phyloP scores from a whole-genome alignment of 1,140 invertebrate species.

The Temnothorax nylanderi region DNA sequence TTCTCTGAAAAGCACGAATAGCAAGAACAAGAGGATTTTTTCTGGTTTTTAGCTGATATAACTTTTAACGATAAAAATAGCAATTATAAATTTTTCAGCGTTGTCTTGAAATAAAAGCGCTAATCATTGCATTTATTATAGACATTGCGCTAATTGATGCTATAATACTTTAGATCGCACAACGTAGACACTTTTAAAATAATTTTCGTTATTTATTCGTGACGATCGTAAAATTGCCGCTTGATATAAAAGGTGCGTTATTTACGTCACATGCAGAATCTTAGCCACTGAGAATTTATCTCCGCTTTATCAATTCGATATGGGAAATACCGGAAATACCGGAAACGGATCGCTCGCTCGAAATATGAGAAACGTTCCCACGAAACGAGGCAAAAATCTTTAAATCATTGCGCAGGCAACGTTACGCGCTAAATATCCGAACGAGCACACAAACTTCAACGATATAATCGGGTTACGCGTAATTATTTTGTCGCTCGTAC shows the following conservation, averaged over 20 bases:
- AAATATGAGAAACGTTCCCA: not conserved
- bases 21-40: not conserved
- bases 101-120: not conserved
- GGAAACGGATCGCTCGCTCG: not conserved
- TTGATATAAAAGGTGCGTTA: conserved; percentile 1
- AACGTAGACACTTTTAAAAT: not conserved
- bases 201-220: not conserved
- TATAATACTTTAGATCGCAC: not conserved
- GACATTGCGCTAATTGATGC: not conserved
- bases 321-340: not conserved
- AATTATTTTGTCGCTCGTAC: conserved; percentile 54
- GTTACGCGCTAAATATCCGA: conserved; percentile 33
- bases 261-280: not conserved
- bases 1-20: not conserved
- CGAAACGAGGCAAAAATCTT: conserved; percentile 15
- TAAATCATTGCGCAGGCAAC: not conserved
- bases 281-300: not conserved
- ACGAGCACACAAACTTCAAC: conserved; percentile 43
- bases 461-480: conserved; percentile 40
- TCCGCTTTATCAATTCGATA: not conserved
- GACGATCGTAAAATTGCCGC: not conserved
- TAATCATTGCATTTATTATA: not conserved
- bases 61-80: not conserved
- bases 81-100: not conserved
- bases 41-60: not conserved